Evolutionary conservation across 2,797 vertebrate genomes (phyloP).

Genomic region (Poeciliopsis paucimaculata): DNA sequence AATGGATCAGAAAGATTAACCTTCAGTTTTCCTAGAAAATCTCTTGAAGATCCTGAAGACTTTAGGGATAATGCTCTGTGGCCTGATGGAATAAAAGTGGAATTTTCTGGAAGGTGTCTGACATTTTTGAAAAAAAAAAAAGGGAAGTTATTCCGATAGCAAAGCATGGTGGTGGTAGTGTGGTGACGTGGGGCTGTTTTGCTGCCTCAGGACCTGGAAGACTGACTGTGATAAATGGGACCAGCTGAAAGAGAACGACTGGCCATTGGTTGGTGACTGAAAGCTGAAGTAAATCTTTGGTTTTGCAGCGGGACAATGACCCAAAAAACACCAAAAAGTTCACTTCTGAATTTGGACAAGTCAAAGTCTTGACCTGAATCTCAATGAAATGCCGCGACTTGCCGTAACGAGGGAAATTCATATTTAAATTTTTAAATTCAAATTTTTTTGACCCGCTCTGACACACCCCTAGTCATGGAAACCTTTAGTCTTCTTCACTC

Average conservation of each 20-base stretch:
- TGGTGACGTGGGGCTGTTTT: not conserved
- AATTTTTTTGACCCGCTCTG: not conserved
- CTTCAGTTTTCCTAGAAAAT: not conserved
- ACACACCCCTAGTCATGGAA: not conserved
- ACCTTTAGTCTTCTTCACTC: not conserved
- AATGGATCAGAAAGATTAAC: not conserved
- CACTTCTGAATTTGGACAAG: not conserved
- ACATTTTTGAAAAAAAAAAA: not conserved
- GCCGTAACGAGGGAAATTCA: not conserved
- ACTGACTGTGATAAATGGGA: no score
- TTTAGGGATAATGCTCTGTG: not conserved
- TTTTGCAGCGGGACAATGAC: not conserved
- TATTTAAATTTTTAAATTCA: not conserved
- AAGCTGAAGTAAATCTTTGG: not conserved
- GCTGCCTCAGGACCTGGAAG: no score
- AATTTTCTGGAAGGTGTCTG: not conserved
- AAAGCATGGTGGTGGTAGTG: not conserved
- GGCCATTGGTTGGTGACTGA: not conserved
- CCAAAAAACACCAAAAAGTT: not conserved
- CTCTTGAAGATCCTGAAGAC: not conserved
- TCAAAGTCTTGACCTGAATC: not conserved
- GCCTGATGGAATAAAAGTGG: not conserved
- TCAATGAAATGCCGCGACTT: not conserved
- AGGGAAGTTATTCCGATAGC: not conserved
- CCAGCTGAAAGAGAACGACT: not conserved